These are phyloP conservation scores for Salminus brasiliensis DNA, from an alignment of 2,113 vertebrate genomes.

Conservation along the genomic window DNA sequence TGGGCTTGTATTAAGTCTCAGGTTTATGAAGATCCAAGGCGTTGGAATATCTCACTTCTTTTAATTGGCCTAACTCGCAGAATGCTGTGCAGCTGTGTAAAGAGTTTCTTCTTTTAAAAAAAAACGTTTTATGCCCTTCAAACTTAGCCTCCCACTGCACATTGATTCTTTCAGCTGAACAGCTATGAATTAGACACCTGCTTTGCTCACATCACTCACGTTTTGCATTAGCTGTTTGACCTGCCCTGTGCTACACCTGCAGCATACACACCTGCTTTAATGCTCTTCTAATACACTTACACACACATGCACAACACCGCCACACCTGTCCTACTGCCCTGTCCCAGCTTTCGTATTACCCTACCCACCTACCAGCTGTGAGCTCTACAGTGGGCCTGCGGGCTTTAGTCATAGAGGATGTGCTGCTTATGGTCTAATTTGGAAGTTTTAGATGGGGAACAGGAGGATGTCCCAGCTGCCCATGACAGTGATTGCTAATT, in stretches of 20 bases:
- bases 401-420: background rate
- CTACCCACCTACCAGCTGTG: slow-evolving; percentile 1
- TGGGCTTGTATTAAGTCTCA: background rate
- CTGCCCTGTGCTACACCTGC: background rate
- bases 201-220: slow-evolving; percentile 22
- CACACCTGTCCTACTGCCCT: slow-evolving; percentile 10
- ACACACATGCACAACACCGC: background rate
- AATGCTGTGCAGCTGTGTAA: background rate
- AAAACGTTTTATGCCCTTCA: background rate
- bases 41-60: background rate
- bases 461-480: slow-evolving; percentile 10
- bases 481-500: background rate
- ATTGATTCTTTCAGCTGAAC: slow-evolving; percentile 30
- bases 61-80: background rate
- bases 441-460: slow-evolving; percentile 10
- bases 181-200: slow-evolving; percentile 33
- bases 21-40: background rate
- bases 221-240: slow-evolving; percentile 30
- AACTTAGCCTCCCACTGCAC: background rate
- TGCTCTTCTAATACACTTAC: background rate
- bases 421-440: slow-evolving; percentile 19
- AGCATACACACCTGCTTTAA: slow-evolving; percentile 13
- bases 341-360: background rate
- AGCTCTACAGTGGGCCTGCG: background rate
- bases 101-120: slow-evolving; percentile 7